Evolutionary conservation across 2,888 invertebrate genomes (phyloP).

Genomic region (Seira ritae): DNA sequence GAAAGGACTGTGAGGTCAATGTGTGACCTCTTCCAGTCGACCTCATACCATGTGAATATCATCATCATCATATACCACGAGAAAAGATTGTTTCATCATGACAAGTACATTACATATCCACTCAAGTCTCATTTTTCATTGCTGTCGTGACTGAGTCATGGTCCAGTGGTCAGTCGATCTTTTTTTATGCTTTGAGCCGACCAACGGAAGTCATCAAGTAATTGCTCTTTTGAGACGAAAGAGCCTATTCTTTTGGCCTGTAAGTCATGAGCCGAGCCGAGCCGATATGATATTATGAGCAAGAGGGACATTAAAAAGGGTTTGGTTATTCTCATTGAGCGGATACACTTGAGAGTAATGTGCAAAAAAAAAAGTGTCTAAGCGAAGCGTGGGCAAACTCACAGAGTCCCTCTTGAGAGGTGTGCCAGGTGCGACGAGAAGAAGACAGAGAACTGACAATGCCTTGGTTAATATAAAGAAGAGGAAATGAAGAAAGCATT

Average conservation of each 20-base stretch:
- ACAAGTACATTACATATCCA: too few species aligned
- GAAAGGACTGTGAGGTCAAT: constrained; percentile 38
- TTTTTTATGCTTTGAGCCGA: constrained; percentile 15
- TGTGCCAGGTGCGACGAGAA: constrained; percentile 33
- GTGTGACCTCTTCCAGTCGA: constrained; percentile 24
- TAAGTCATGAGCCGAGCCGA: background rate
- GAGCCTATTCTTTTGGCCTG: background rate
- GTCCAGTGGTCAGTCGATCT: constrained; percentile 57
- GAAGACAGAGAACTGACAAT: background rate
- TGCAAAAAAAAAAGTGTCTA: constrained; percentile 15
- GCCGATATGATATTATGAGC: too few species aligned
- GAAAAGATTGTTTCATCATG: too few species aligned
- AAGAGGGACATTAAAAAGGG: background rate
- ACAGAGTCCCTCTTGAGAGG: background rate
- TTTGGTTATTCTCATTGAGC: constrained; percentile 24
- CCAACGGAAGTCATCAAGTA: constrained; percentile 59
- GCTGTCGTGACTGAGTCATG: constrained; percentile 48
- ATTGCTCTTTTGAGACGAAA: constrained; percentile 32
- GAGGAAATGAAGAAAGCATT: constrained; percentile 38
- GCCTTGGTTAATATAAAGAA: background rate
- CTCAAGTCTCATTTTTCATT: background rate
- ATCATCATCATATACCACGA: too few species aligned
- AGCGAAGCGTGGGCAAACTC: constrained; percentile 23
- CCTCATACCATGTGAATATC: too few species aligned
- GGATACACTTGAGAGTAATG: constrained; percentile 19